Percentiles rank a stretch among this genome's conserved stretches.
Conservation (phyloP, 2,888 invertebrate genomes). For the Nymphalis c-album region DNA sequence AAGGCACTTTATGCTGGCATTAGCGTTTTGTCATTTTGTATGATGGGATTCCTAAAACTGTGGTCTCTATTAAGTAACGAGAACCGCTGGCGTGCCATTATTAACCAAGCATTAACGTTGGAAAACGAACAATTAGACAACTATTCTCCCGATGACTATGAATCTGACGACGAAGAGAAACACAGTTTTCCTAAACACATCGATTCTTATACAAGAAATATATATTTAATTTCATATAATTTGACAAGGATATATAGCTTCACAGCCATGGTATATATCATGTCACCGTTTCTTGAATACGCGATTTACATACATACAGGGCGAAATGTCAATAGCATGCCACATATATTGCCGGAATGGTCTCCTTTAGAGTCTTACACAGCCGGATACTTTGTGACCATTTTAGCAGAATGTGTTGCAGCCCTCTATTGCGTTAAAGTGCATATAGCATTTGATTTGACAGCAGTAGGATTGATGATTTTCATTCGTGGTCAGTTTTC, state of each 20-base stretch:
- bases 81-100: slow-evolving; percentile 50
- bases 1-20: slow-evolving; percentile 60
- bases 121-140: slow-evolving; percentile 49
- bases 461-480: slow-evolving; percentile 60
- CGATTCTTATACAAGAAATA: slow-evolving; percentile 50
- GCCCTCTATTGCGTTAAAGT: slow-evolving; percentile 56
- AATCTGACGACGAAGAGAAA: slow-evolving; percentile 45
- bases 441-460: slow-evolving; percentile 61
- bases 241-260: slow-evolving; percentile 53
- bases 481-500: slow-evolving; percentile 64
- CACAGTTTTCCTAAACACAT: slow-evolving; percentile 42
- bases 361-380: slow-evolving; percentile 51
- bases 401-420: slow-evolving; percentile 53
- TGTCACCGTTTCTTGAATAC: slow-evolving; percentile 62
- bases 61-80: slow-evolving; percentile 47
- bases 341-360: slow-evolving; percentile 65
- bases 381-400: slow-evolving; percentile 49
- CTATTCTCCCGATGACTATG: slow-evolving; percentile 40
- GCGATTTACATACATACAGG: slow-evolving; percentile 42
- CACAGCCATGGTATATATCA: slow-evolving; percentile 53
- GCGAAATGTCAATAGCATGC: slow-evolving; percentile 41
- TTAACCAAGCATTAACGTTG: slow-evolving; percentile 47
- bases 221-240: slow-evolving; percentile 46
- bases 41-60: slow-evolving; percentile 62
- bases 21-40: slow-evolving; percentile 60